Conservation (phyloP, 2,797 vertebrate species). For the Myotis pilosus region DNA sequence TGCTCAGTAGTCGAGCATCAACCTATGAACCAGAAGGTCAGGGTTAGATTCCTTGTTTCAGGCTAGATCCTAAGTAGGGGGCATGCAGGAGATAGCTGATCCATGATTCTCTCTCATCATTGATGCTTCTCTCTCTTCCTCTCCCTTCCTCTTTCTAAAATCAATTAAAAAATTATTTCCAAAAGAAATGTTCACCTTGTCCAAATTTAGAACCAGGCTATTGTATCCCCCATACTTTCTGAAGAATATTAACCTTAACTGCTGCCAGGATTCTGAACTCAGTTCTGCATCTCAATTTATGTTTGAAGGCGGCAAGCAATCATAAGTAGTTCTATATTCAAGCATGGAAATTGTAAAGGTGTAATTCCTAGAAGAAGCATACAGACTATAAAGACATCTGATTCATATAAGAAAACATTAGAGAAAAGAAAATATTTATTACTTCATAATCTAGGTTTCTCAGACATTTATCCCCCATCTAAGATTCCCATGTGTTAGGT, state of each 20-base stretch:
- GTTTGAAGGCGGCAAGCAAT: not conserved
- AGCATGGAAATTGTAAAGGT: not conserved
- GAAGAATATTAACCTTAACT: not conserved
- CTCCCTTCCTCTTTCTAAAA: too few relatives aligned
- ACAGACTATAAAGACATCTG: not conserved
- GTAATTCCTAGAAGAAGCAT: not conserved
- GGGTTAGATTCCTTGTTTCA: too few relatives aligned
- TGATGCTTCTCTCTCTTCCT: too few relatives aligned
- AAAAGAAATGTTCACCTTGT: not conserved
- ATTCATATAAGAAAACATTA: constrained; percentile 23
- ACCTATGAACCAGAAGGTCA: too few relatives aligned
- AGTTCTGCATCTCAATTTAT: not conserved
- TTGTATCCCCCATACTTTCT: not conserved
- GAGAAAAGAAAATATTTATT: not conserved
- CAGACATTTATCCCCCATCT: too few relatives aligned
- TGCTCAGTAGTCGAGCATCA: too few relatives aligned
- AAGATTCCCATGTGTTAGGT: not conserved
- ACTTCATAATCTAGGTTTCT: not conserved
- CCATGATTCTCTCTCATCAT: too few relatives aligned
- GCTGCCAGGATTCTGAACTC: not conserved
- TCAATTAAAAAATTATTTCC: not conserved
- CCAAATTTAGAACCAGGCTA: constrained; percentile 3
- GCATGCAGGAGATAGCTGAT: too few relatives aligned
- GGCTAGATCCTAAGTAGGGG: too few relatives aligned
- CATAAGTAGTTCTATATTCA: not conserved